phyloP scores from a whole-genome alignment of 2,888 invertebrate genomes.

The Keiferia lycopersicella region DNA sequence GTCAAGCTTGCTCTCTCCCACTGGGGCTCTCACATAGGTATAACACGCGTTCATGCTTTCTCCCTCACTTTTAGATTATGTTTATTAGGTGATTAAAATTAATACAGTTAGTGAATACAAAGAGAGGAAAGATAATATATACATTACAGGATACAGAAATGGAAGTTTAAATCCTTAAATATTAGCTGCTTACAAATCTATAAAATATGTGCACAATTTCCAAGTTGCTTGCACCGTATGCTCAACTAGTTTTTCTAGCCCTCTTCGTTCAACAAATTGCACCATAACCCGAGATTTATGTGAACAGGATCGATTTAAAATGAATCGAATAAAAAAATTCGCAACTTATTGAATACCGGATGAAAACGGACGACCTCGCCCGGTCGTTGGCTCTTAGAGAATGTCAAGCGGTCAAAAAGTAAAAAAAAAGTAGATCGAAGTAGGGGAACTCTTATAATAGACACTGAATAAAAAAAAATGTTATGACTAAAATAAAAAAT shows the following conservation, averaged over 20 bases:
- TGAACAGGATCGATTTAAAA: constrained; percentile 14
- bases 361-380: constrained; percentile 55
- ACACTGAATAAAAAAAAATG: too few relatives aligned
- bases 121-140: too few relatives aligned
- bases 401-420: constrained; percentile 56
- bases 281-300: constrained; percentile 19
- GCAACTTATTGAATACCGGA: constrained; percentile 52
- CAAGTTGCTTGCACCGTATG: not conserved
- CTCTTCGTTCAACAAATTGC: not conserved
- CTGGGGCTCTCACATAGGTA: too few relatives aligned
- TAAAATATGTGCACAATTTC: not conserved
- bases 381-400: constrained; percentile 67
- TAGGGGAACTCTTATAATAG: not conserved
- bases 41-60: too few relatives aligned
- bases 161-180: too few relatives aligned
- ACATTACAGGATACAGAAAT: too few relatives aligned
- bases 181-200: too few relatives aligned
- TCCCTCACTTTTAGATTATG: too few relatives aligned
- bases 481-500: not conserved
- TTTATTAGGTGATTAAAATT: too few relatives aligned
- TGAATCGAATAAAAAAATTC: constrained; percentile 45
- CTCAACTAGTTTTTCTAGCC: not conserved
- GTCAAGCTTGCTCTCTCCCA: too few relatives aligned
- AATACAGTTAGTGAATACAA: too few relatives aligned
- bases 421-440: not conserved